Evolutionary conservation across 1,140 invertebrate genomes (phyloP), one percentile per base, ranked within the genome.

Genomic region (Drosophila bocqueti): DNA sequence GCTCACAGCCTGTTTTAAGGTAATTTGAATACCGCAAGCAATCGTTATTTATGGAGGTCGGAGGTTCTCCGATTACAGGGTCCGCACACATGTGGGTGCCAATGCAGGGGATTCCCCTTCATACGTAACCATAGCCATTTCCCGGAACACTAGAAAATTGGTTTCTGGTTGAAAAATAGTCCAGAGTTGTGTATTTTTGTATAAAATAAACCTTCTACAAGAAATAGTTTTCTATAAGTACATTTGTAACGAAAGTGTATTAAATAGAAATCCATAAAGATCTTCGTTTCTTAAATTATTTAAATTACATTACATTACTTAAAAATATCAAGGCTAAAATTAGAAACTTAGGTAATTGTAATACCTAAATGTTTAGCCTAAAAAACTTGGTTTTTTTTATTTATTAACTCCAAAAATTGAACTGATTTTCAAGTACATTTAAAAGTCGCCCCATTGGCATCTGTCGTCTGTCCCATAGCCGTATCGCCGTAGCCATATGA

Each of bases 1-100:
- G n/a, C 24, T 40, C 24, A 6, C 62, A 64, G 18, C 34, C 66
- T 15, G 57, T 46, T 50, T 74, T 63, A 71, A 68, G 82, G 84
- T 89, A 87, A 87, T 89, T 84, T 84, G 78, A 87, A 81, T 84
- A 89, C 63, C 34, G 57, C 16, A 38, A 31, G 72, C 84, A 81
- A 89, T 89, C 81, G 77, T 87, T 87, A 84, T 87, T 84, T 89
- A 87, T 83, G 77, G 24, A 49, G 50, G 69, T 24, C 62, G 43
- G 42, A 40, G 49, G 46, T 43, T 54, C 63, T 81, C 63, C 64
- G 63, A 40, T 81, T 68, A 60, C 66, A 71, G 18, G 67, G n/a
- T 36, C 24, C 42, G 49, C 40, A 24, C 26, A 4, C 54, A 52
- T 47, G 64, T 71, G 67, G 67, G 64, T 68, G 67, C 40, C 36